phyloP scores from a whole-genome alignment of 2,797 vertebrate species.

The Cuculus canorus region DNA sequence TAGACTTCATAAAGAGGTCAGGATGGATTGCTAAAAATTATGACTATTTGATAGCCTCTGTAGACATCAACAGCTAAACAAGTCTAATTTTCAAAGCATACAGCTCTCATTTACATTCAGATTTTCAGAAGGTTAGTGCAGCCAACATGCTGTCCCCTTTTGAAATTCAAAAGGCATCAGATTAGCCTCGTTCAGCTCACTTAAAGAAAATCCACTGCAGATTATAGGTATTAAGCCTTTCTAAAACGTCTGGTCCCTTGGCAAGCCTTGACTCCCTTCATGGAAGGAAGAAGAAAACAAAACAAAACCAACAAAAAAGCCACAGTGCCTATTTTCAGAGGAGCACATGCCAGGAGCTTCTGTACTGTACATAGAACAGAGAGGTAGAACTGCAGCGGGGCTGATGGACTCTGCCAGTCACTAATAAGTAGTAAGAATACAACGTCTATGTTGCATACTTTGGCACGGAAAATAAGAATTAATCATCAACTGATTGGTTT shows the following conservation, averaged over 20 bases:
- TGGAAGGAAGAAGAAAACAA: not conserved
- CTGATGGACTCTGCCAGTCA: not conserved
- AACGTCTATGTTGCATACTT: not conserved
- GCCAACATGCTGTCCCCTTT: not conserved
- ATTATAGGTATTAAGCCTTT: not conserved
- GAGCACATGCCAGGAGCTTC: not conserved
- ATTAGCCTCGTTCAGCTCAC: not conserved
- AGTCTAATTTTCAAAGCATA: not conserved
- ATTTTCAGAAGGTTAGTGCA: not conserved
- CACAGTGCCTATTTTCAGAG: not conserved
- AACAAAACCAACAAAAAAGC: not conserved
- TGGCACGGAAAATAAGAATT: not conserved
- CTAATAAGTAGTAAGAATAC: not conserved
- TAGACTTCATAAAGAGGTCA: not conserved
- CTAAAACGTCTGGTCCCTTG: not conserved
- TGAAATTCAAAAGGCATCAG: not conserved
- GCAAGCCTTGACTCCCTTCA: not conserved
- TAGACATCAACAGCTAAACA: not conserved
- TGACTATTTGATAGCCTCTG: not conserved
- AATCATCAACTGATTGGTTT: not conserved
- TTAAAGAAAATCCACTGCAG: not conserved
- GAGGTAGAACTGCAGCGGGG: not conserved
- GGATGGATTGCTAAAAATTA: not conserved
- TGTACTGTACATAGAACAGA: rapidly evolving
- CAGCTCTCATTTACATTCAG: not conserved